Evolutionary conservation across 2,113 vertebrate species (phyloP).

Genomic region (Felis chaus): DNA sequence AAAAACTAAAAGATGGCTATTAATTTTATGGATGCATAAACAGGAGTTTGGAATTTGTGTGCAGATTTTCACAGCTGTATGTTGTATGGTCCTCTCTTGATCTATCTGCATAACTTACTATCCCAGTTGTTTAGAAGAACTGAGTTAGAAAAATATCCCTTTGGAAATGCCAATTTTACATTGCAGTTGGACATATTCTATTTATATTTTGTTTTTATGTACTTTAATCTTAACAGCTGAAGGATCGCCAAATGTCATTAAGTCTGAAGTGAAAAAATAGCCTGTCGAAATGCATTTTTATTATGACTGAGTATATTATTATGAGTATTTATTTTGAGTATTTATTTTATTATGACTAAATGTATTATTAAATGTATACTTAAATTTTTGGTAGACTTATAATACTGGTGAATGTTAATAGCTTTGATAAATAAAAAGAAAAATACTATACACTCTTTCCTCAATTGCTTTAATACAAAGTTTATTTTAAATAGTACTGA

Average conservation of each 20-base stretch:
- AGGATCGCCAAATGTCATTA: background rate
- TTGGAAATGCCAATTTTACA: background rate
- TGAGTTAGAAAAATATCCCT: background rate
- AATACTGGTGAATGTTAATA: background rate
- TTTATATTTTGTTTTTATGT: background rate
- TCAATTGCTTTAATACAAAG: background rate
- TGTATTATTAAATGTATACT: background rate
- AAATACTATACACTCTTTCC: background rate
- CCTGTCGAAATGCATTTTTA: background rate
- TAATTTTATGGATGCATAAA: background rate
- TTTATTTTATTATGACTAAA: background rate
- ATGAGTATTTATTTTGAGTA: too few species aligned
- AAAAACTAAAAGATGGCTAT: background rate
- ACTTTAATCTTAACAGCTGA: background rate
- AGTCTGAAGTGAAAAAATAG: background rate
- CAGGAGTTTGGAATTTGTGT: background rate
- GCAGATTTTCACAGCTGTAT: background rate
- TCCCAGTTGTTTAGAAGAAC: background rate
- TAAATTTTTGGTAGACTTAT: background rate
- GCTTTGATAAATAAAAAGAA: background rate
- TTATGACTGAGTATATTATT: background rate
- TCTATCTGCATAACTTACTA: background rate
- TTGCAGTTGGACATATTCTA: background rate
- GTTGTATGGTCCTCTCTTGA: background rate
- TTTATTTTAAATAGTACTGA: background rate